A percentile compares a stretch with the other conserved stretches of the same genome.
Conservation (phyloP, 2,888 invertebrate species). For the Erebia ligea region DNA sequence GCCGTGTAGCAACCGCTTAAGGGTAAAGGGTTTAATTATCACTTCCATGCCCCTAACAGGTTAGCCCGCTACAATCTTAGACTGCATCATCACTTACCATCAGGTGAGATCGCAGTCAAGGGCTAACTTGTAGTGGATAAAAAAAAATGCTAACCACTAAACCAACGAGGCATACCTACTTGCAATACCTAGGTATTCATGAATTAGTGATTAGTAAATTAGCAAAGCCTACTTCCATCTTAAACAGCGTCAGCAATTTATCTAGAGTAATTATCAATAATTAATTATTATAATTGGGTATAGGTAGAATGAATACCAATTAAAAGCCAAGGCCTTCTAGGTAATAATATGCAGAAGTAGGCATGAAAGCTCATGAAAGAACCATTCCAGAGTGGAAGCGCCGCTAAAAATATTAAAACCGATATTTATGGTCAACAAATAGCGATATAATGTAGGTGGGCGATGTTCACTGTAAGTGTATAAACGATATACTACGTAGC, state of each 20-base stretch:
- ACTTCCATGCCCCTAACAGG: too few relatives aligned
- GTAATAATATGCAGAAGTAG: slow-evolving; percentile 4
- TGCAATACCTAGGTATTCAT: neutral
- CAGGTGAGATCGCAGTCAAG: too few relatives aligned
- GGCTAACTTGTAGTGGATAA: too few relatives aligned
- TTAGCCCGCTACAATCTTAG: too few relatives aligned
- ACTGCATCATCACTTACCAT: too few relatives aligned
- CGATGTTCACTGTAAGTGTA: slow-evolving; percentile 24
- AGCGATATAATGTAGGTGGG: slow-evolving; percentile 35
- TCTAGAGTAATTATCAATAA: too few relatives aligned
- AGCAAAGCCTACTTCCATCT: too few relatives aligned
- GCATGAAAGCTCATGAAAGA: neutral
- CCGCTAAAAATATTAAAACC: slow-evolving; percentile 36
- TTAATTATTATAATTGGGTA: too few relatives aligned
- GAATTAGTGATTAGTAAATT: neutral
- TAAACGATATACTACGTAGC: slow-evolving; percentile 40
- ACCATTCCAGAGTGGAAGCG: neutral
- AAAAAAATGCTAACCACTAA: too few relatives aligned
- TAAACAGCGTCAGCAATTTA: too few relatives aligned
- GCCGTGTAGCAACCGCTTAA: too few relatives aligned
- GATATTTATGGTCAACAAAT: slow-evolving; percentile 43
- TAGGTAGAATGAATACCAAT: neutral
- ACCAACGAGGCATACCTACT: neutral
- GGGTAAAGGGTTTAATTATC: too few relatives aligned
- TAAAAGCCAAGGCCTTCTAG: neutral